Conservation (phyloP, 64 coral and sea anemone genomes). For the Catalaphyllia jardinei region DNA sequence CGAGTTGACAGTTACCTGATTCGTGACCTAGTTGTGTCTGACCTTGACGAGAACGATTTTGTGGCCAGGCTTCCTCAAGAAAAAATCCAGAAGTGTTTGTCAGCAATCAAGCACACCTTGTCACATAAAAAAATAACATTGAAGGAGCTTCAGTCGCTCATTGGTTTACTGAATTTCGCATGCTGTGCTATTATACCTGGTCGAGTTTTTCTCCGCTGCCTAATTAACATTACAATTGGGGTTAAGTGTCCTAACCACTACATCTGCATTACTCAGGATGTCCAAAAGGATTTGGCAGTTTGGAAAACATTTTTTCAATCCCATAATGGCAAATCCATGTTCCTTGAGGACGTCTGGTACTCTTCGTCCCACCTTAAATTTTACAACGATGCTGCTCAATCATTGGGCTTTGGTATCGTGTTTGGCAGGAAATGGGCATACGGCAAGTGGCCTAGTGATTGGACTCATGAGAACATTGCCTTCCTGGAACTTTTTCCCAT, state of each 20-base stretch:
- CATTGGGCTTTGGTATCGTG: not conserved
- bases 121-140: not conserved
- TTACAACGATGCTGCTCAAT: constrained; percentile 26
- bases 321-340: constrained; percentile 2
- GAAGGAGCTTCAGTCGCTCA: constrained; percentile 2
- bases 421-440: constrained; percentile 24
- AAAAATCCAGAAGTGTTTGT: not conserved
- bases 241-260: not conserved
- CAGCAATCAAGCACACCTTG: not conserved
- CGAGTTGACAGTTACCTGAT: no score
- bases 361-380: not conserved
- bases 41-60: no score
- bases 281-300: no score
- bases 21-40: no score
- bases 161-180: constrained; percentile 23
- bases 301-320: not conserved
- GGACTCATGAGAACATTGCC: not conserved
- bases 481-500: not conserved
- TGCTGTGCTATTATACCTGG: not conserved
- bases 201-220: not conserved
- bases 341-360: constrained; percentile 3
- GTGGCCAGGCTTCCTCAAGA: constrained; percentile 1
- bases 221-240: constrained; percentile 14
- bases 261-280: no score
- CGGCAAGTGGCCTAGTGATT: constrained; percentile 1